Percentiles rank a stretch among this genome's conserved stretches.
Evolutionary conservation across 2,888 invertebrate species (phyloP).

Genomic region (Sinhomidia bicolor): DNA sequence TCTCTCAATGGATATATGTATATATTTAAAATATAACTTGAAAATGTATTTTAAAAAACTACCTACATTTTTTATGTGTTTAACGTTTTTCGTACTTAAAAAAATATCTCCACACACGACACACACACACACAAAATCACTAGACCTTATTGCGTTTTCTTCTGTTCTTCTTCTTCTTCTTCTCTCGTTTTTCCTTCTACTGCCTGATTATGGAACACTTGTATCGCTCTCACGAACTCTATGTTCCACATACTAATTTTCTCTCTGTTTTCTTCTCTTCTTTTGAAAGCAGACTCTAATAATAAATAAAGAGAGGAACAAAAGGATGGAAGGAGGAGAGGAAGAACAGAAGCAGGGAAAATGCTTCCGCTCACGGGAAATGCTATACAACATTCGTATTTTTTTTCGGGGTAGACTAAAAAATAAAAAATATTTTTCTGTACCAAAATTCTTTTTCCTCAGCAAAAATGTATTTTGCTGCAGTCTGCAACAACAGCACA

Average conservation of each 20-base stretch:
- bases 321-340: neutral
- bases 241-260: conserved; percentile 35
- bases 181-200: too few species aligned
- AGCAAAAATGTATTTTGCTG: neutral
- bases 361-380: conserved; percentile 51
- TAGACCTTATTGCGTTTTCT: conserved; percentile 14
- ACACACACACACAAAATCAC: neutral
- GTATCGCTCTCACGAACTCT: conserved; percentile 63
- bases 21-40: neutral
- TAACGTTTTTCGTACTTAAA: too few species aligned
- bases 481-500: neutral
- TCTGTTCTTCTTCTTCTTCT: too few species aligned
- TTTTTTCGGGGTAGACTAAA: too few species aligned
- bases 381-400: neutral
- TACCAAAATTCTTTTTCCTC: neutral
- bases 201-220: conserved; percentile 63
- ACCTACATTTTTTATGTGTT: too few species aligned
- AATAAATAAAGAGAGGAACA: conserved; percentile 59
- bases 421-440: too few species aligned
- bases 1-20: too few species aligned
- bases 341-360: neutral
- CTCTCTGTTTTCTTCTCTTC: neutral
- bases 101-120: neutral
- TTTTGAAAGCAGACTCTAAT: neutral
- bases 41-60: too few species aligned